phyloP scores from a whole-genome alignment of 2,113 vertebrate species.

The Rousettus leschenaultii region DNA sequence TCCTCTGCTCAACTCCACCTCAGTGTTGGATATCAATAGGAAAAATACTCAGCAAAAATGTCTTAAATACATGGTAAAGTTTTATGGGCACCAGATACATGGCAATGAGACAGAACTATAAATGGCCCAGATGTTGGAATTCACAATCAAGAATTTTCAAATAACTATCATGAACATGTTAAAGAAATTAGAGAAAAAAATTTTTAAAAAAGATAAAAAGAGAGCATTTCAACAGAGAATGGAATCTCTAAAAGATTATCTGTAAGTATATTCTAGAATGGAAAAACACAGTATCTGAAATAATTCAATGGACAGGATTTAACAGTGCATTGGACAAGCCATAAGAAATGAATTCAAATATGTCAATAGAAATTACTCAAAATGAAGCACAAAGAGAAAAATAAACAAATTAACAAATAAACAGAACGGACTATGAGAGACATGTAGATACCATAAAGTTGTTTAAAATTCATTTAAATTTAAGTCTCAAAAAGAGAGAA shows the following conservation, averaged over 20 bases:
- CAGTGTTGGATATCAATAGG: background rate
- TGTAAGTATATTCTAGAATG: background rate
- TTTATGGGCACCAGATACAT: background rate
- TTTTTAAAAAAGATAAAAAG: background rate
- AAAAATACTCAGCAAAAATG: background rate
- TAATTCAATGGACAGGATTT: background rate
- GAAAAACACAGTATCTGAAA: background rate
- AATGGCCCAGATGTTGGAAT: background rate
- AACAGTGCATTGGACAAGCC: background rate
- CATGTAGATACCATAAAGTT: background rate
- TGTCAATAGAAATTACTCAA: background rate
- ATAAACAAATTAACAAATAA: background rate
- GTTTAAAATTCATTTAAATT: background rate
- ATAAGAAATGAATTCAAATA: background rate
- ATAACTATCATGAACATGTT: background rate
- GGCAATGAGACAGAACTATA: background rate
- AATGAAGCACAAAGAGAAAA: background rate
- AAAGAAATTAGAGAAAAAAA: background rate
- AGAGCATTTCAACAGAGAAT: constrained; percentile 14
- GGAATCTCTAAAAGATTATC: background rate
- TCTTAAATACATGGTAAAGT: background rate
- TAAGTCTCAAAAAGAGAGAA: background rate
- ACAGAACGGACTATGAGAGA: background rate
- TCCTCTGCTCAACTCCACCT: background rate
- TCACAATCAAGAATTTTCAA: background rate